These are phyloP conservation scores for Helicolenus hilgendorfi DNA, from an alignment of 2,797 vertebrate genomes.

Conservation along the genomic window DNA sequence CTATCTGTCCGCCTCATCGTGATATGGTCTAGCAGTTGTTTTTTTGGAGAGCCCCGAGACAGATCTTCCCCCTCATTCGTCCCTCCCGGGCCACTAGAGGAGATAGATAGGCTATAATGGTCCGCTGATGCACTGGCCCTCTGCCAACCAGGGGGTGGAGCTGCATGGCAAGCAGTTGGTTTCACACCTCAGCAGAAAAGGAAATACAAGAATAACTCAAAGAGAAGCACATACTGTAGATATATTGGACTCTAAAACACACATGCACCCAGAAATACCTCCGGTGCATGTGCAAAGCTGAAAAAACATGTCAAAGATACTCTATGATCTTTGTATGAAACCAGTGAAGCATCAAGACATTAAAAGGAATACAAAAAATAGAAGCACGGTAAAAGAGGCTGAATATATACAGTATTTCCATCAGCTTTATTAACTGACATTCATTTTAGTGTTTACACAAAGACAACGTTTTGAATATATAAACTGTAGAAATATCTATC, in stretches of 20 bases:
- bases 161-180: constrained; percentile 66
- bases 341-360: constrained; percentile 7
- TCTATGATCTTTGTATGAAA: constrained; percentile 19
- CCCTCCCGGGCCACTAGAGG: constrained; percentile 33
- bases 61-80: constrained; percentile 44
- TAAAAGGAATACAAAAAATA: neutral
- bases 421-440: constrained; percentile 50
- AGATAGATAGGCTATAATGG: constrained; percentile 66
- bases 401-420: constrained; percentile 3
- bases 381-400: neutral
- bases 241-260: constrained; percentile 39
- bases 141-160: constrained; percentile 73
- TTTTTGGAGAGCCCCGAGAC: constrained; percentile 41
- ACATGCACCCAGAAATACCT: constrained; percentile 9
- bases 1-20: constrained; percentile 14
- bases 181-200: constrained; percentile 72
- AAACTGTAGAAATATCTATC: constrained; percentile 54
- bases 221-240: constrained; percentile 39
- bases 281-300: constrained; percentile 13
- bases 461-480: constrained; percentile 9
- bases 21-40: constrained; percentile 34
- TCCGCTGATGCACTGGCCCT: constrained; percentile 60
- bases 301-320: constrained; percentile 30
- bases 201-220: constrained; percentile 67
- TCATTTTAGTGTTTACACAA: constrained; percentile 19